Base-by-base conservation (phyloP, 2,888 invertebrate genomes). In the Drosophila helvetica region DNA sequence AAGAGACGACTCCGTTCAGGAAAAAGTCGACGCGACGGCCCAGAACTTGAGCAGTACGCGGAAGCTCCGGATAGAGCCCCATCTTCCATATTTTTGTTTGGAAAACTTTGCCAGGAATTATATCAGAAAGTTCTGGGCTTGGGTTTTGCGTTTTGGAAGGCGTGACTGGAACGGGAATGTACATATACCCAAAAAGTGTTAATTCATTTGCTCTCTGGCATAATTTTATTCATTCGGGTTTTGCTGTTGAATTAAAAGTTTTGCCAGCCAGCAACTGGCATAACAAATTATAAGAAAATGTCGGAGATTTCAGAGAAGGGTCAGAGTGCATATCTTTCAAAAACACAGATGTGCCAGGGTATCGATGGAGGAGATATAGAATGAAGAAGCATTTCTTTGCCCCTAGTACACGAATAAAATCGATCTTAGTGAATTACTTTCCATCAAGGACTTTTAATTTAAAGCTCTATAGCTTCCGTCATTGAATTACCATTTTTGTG, bases 31-130 rank as follows among this genome's bases (percentile, higher is more conserved):
- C 62, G 62, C 74, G 59, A 55, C 80, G 71, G 77, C 86, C 68
- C 73, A 79, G 77, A 80, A 85, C 77, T 85, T 80, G 80, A 85
- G 79, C 77, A 73, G 68, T 65, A 78, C 84, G 77, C 86, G 87
- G 85, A 85, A 86, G 82, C 85, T 86, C 87, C 80, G 85, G 85
- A n/a, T 47, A 48, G 25, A 67, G 46, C 59, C 59, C 38, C 38
- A 22, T 38, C 48, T 33, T 27, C 55, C 59, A 43, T 19, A 51
- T 46, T 30, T 38, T 50, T 25, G 17, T 15, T 45, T 25, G n/a
- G 27, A 61, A 62, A 71, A 53, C 56, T 71, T 71, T 70, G 48
- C 61, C 61, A 51, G 69, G 61, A 69, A 69, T 70, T 70, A 70
- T 59, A 73, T 74, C 61, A 48, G 10, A 68, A 72, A 67, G 53